Conservation (phyloP, 2,888 invertebrate species). For the Dorcus hopei region DNA sequence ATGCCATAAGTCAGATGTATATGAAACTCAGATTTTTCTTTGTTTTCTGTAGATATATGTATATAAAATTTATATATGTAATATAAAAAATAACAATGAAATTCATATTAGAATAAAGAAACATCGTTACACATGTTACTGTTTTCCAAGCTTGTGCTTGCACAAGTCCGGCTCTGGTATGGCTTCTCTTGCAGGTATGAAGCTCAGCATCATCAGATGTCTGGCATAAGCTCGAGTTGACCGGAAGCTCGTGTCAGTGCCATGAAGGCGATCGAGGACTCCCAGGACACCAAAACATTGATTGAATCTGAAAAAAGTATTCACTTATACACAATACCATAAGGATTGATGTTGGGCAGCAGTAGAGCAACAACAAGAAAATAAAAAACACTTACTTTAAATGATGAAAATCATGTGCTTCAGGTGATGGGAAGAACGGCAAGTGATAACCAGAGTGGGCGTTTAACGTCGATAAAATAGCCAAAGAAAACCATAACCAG, state of each 20-base stretch:
- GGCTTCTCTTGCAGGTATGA: slow-evolving; percentile 64
- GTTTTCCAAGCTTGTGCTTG: slow-evolving; percentile 43
- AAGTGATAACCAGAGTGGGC: slow-evolving; percentile 84
- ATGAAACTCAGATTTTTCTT: too few relatives aligned
- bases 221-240: slow-evolving; percentile 67
- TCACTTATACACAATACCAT: background rate
- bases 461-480: slow-evolving; percentile 74
- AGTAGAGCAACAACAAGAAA: too few relatives aligned
- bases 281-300: slow-evolving; percentile 82
- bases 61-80: too few relatives aligned
- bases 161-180: slow-evolving; percentile 58
- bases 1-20: too few relatives aligned
- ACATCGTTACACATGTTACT: slow-evolving; percentile 16
- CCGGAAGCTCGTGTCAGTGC: slow-evolving; percentile 75
- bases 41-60: too few relatives aligned
- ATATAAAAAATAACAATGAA: too few relatives aligned
- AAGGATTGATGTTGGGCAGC: too few relatives aligned
- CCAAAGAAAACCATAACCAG: slow-evolving; percentile 76
- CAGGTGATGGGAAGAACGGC: slow-evolving; percentile 81
- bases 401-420: slow-evolving; percentile 86
- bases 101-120: too few relatives aligned
- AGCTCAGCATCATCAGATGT: slow-evolving; percentile 69
- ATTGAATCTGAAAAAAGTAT: slow-evolving; percentile 62
- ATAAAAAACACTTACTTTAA: slow-evolving; percentile 61
- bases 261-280: slow-evolving; percentile 76